Evolutionary conservation across 2,797 vertebrate species (phyloP).

Genomic region (Channallabes apus): DNA sequence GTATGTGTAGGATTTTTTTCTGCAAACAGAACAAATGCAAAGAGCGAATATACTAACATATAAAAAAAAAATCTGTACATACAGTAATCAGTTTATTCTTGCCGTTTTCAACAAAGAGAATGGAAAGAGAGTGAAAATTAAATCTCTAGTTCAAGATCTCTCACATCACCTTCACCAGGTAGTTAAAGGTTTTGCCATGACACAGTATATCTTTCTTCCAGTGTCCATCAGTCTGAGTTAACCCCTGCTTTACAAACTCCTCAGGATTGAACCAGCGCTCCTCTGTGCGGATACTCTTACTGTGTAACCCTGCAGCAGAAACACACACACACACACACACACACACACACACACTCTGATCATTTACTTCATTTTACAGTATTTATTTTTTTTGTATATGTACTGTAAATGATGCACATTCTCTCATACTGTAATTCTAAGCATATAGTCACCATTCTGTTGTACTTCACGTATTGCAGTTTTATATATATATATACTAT

Average conservation of each 20-base stretch:
- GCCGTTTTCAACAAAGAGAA: too few species aligned
- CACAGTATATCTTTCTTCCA: conserved; percentile 68
- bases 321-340: background rate
- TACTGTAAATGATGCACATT: too few species aligned
- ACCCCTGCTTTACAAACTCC: conserved; percentile 59
- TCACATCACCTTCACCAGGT: conserved; percentile 59
- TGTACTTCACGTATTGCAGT: too few species aligned
- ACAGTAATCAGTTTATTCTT: background rate
- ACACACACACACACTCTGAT: background rate
- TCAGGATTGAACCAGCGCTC: conserved; percentile 64
- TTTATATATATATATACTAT: too few species aligned
- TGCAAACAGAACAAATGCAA: conserved; percentile 56
- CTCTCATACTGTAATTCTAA: too few species aligned
- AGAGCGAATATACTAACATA: background rate
- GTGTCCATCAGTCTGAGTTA: background rate
- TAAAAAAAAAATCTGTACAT: background rate
- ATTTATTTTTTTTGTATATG: too few species aligned
- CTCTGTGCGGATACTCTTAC: conserved; percentile 69
- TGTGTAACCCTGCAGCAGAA: conserved; percentile 55
- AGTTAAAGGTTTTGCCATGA: conserved; percentile 58
- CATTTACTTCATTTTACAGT: too few species aligned
- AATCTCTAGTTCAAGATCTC: background rate
- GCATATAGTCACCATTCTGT: too few species aligned
- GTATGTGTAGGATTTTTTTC: conserved; percentile 52
- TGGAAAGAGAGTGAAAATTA: background rate